Percentiles rank a stretch among this genome's conserved stretches.
These are phyloP conservation scores for Globia sparganii DNA, from an alignment of 2,888 invertebrate species.

Conservation along the genomic window DNA sequence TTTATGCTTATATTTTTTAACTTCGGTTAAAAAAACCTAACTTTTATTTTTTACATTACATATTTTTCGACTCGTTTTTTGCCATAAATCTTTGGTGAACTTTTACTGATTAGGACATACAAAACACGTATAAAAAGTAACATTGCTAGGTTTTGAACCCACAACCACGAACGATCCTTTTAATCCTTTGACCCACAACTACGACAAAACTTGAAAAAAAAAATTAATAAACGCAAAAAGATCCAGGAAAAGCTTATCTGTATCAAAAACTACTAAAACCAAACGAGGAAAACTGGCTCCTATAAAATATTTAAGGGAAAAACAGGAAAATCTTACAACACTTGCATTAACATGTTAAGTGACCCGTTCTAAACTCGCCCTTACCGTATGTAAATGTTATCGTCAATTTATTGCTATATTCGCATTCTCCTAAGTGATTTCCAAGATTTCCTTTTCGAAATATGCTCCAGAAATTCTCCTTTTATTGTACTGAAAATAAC, in stretches of 20 bases:
- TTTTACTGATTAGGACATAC: neutral
- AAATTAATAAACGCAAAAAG: neutral
- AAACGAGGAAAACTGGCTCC: conserved; percentile 20
- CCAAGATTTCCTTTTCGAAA: conserved; percentile 84
- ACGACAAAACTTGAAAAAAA: neutral
- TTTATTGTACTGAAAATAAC: conserved; percentile 73
- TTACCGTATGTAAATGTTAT: conserved; percentile 86
- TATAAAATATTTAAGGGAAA: conserved; percentile 63
- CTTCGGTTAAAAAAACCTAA: too few relatives aligned
- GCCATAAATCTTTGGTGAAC: neutral
- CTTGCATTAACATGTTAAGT: conserved; percentile 81
- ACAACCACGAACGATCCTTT: neutral
- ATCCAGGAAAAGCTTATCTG: neutral
- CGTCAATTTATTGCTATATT: conserved; percentile 87
- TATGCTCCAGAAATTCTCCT: conserved; percentile 79
- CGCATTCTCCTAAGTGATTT: conserved; percentile 87
- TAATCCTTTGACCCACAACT: neutral
- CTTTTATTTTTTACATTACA: neutral
- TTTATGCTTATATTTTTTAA: too few relatives aligned
- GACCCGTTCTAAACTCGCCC: conserved; percentile 83
- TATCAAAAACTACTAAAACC: conserved; percentile 15
- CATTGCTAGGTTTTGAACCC: neutral
- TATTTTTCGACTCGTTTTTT: neutral
- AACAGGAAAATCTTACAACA: conserved; percentile 74
- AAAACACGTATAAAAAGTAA: neutral